Evolutionary conservation across 2,888 invertebrate genomes (phyloP).

Genomic region (Xanthorhoe designata): DNA sequence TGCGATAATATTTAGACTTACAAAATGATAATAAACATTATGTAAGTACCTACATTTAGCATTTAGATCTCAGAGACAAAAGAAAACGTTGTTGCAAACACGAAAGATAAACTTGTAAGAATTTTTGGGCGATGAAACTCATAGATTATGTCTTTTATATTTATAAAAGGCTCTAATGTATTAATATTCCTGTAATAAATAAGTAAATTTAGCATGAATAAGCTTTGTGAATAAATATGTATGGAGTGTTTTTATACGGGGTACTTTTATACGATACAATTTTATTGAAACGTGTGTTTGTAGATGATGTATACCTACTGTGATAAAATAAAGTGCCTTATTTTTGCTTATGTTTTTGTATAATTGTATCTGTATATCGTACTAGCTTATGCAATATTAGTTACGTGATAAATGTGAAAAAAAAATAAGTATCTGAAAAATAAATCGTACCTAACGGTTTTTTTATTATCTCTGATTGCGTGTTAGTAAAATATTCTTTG

Average conservation of each 20-base stretch:
- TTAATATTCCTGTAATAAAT: slow-evolving; percentile 10
- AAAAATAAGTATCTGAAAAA: slow-evolving; percentile 3
- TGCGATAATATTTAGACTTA: not conserved
- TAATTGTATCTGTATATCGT: slow-evolving; percentile 32
- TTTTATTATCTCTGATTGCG: slow-evolving; percentile 18
- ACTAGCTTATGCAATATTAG: slow-evolving; percentile 18
- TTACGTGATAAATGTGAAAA: slow-evolving; percentile 1
- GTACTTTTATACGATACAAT: slow-evolving; percentile 48
- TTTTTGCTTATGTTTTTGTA: slow-evolving; percentile 42
- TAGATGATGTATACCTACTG: slow-evolving; percentile 72
- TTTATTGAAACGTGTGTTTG: slow-evolving; percentile 45
- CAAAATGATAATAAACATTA: not conserved
- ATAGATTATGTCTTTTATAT: not conserved
- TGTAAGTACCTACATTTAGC: slow-evolving; percentile 13
- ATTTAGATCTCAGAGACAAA: slow-evolving; percentile 27
- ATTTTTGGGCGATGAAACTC: not conserved
- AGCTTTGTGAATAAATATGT: slow-evolving; percentile 34
- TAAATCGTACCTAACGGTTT: not conserved
- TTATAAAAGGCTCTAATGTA: slow-evolving; percentile 4
- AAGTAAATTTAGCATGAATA: slow-evolving; percentile 4
- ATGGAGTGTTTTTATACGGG: slow-evolving; percentile 35
- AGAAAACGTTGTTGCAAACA: not conserved
- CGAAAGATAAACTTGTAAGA: not conserved
- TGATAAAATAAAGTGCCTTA: slow-evolving; percentile 80
- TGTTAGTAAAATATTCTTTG: slow-evolving; percentile 17